Percentiles rank a stretch among this genome's conserved stretches.
Conservation (phyloP, 1,140 invertebrate genomes). For the Tetraneura akinire region DNA sequence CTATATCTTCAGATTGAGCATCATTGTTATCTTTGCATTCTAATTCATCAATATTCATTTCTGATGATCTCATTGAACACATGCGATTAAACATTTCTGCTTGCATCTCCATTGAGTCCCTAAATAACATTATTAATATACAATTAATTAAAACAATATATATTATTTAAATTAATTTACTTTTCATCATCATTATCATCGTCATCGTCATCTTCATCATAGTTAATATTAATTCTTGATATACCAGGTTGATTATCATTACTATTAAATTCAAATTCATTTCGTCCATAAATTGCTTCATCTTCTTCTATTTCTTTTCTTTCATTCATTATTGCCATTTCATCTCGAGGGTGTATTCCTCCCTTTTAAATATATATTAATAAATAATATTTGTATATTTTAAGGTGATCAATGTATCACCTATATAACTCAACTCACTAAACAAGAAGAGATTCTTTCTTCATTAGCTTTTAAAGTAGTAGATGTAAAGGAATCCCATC, state of each 20-base stretch:
- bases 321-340: conserved; percentile 19
- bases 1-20: background rate
- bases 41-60: conserved; percentile 4
- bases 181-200: conserved; percentile 33
- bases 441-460: conserved; percentile 36
- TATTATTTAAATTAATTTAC: conserved; percentile 3
- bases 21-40: conserved; percentile 9
- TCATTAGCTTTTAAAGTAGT: conserved; percentile 36
- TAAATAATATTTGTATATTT: background rate
- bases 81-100: conserved; percentile 46
- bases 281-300: conserved; percentile 27
- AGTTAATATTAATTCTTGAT: conserved; percentile 32
- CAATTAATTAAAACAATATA: background rate
- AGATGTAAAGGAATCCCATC: conserved; percentile 35
- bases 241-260: conserved; percentile 34
- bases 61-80: conserved; percentile 41
- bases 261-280: conserved; percentile 40
- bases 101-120: conserved; percentile 19
- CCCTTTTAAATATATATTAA: conserved; percentile 22
- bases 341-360: conserved; percentile 34
- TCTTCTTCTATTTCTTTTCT: conserved; percentile 38
- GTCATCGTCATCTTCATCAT: conserved; percentile 34
- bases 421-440: background rate
- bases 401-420: no score
- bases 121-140: conserved; percentile 7